These are phyloP conservation scores for Eleutherodactylus coqui DNA, from an alignment of 2,797 vertebrate species.

Conservation along the genomic window DNA sequence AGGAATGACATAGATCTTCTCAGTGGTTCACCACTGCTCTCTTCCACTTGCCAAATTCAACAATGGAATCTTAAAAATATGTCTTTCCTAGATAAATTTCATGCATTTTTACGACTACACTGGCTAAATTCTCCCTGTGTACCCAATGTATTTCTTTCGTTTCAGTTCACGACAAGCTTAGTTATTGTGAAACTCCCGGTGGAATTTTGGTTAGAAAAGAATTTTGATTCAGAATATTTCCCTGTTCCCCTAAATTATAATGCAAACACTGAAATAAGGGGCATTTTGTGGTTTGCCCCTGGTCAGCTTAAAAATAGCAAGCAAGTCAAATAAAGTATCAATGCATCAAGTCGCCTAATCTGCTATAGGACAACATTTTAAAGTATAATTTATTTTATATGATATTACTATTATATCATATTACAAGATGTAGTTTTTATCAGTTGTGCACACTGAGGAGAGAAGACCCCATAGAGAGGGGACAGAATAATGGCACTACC, in stretches of 20 bases:
- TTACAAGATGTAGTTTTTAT: too few species aligned
- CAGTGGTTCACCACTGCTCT: constrained; percentile 50
- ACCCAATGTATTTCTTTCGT: constrained; percentile 26
- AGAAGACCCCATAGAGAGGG: too few species aligned
- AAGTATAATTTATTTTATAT: not conserved
- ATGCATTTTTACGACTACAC: constrained; percentile 23
- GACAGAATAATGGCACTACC: too few species aligned
- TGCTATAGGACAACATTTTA: not conserved
- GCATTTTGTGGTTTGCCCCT: constrained; percentile 41
- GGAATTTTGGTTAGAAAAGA: constrained; percentile 37
- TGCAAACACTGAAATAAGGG: constrained; percentile 41
- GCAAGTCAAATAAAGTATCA: constrained; percentile 22
- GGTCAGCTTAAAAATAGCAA: constrained; percentile 42
- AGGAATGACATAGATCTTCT: constrained; percentile 47
- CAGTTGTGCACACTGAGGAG: too few species aligned
- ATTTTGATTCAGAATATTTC: constrained; percentile 36
- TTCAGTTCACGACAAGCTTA: constrained; percentile 12
- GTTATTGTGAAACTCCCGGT: constrained; percentile 40
- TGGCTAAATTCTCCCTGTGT: constrained; percentile 1
- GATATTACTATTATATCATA: not conserved
- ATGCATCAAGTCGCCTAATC: not conserved
- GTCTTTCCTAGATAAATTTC: constrained; percentile 28
- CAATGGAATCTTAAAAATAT: constrained; percentile 44
- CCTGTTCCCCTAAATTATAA: constrained; percentile 33
- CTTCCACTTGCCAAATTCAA: constrained; percentile 50